Percentiles rank a stretch among this genome's conserved stretches.
Conservation (phyloP, 2,113 vertebrate species). For the Pogona vitticeps region DNA sequence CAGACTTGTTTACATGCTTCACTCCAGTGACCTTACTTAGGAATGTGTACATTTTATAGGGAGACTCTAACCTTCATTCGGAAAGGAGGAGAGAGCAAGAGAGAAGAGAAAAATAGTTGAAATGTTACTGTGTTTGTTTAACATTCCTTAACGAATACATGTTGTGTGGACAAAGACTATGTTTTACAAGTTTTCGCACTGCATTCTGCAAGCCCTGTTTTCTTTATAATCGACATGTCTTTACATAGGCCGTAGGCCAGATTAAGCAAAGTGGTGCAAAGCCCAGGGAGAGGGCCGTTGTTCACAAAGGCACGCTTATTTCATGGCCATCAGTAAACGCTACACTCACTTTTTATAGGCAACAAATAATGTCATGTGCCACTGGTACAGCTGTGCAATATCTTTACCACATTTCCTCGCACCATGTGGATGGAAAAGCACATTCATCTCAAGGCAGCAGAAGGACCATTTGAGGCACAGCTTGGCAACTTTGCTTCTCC, state of each 20-base stretch:
- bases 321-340: conserved; percentile 49
- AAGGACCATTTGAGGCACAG: not conserved
- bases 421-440: conserved; percentile 8
- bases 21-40: conserved; percentile 37
- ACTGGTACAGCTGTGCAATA: not conserved
- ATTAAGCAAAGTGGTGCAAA: conserved; percentile 70
- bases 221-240: conserved; percentile 71
- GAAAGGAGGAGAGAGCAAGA: conserved; percentile 10
- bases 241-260: conserved; percentile 71
- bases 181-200: conserved; percentile 62
- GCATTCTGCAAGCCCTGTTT: conserved; percentile 68
- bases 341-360: conserved; percentile 39
- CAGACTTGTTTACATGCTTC: conserved; percentile 35
- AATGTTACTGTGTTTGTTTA: conserved; percentile 63
- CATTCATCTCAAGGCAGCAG: conserved; percentile 26
- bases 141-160: conserved; percentile 60
- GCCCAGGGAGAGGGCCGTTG: conserved; percentile 55
- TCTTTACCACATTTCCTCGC: not conserved
- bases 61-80: conserved; percentile 26
- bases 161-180: conserved; percentile 63
- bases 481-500: no score
- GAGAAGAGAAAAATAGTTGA: conserved; percentile 45
- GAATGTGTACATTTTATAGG: conserved; percentile 47
- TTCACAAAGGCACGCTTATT: conserved; percentile 68
- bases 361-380: conserved; percentile 22